Percentiles rank a stretch among this genome's conserved stretches.
Evolutionary conservation across 2,888 invertebrate genomes (phyloP).

Genomic region (Dolichomitus sp.): DNA sequence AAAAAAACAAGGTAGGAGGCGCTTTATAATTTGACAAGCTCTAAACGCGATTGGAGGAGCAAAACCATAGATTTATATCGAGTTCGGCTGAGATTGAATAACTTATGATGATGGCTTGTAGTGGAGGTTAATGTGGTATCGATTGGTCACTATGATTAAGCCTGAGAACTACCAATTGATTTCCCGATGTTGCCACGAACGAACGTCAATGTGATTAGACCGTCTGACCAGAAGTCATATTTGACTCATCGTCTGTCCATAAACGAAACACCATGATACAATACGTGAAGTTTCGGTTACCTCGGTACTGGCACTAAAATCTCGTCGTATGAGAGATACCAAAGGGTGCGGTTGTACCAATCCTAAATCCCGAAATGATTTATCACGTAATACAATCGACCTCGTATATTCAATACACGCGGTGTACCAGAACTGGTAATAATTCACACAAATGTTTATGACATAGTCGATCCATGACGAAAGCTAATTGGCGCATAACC

Average conservation of each 20-base stretch:
- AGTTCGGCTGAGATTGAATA: too few species aligned
- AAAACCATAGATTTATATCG: too few species aligned
- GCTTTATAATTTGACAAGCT: too few species aligned
- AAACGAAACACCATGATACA: constrained; percentile 12
- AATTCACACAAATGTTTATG: constrained; percentile 72
- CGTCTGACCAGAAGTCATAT: constrained; percentile 21
- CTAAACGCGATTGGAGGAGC: too few species aligned
- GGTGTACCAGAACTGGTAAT: constrained; percentile 47
- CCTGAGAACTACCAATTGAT: constrained; percentile 2
- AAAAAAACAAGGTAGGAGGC: too few species aligned
- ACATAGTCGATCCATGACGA: constrained; percentile 72
- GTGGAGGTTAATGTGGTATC: background rate
- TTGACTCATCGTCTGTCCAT: constrained; percentile 40
- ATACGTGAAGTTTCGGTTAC: background rate
- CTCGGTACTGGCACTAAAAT: constrained; percentile 25
- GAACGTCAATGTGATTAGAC: background rate
- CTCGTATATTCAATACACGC: constrained; percentile 65
- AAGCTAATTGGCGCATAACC: constrained; percentile 71
- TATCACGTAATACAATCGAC: constrained; percentile 76
- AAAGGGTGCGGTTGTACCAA: constrained; percentile 20
- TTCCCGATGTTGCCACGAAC: background rate
- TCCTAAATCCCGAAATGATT: constrained; percentile 68
- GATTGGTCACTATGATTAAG: background rate
- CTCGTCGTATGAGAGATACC: constrained; percentile 28
- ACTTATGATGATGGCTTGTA: background rate